phyloP scores from a whole-genome alignment of 1,140 invertebrate genomes.

The Panagrolaimus sp. region DNA sequence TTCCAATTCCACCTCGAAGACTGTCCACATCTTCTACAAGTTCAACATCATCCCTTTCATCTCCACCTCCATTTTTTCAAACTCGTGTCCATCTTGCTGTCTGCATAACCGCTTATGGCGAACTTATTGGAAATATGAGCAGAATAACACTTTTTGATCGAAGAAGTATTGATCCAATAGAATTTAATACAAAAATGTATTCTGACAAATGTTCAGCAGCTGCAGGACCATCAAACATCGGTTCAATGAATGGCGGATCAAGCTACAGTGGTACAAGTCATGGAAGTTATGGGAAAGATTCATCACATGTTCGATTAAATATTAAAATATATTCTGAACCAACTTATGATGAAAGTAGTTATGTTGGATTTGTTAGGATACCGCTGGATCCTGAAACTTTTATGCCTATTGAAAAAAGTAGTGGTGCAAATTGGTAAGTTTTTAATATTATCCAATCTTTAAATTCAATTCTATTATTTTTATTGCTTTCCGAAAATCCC shows the following conservation, averaged over 20 bases:
- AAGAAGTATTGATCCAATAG: neutral
- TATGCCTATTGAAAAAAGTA: neutral
- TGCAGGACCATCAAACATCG: neutral
- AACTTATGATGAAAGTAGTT: neutral
- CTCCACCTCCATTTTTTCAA: neutral
- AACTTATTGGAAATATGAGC: conserved; percentile 2
- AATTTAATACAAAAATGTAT: neutral
- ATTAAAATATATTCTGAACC: conserved; percentile 6
- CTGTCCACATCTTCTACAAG: neutral
- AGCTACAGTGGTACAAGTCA: neutral
- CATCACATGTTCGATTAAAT: neutral
- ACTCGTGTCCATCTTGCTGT: neutral
- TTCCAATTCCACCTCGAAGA: neutral
- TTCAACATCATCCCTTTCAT: neutral
- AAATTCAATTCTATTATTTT: too few species aligned
- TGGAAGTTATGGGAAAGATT: conserved; percentile 3
- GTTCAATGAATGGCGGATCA: neutral
- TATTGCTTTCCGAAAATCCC: too few species aligned
- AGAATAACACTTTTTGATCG: neutral
- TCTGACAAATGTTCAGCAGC: neutral
- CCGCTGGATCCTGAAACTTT: neutral
- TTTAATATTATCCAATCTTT: neutral
- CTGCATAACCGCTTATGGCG: neutral
- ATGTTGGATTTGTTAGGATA: neutral
- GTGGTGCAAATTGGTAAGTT: conserved; percentile 1